These are phyloP conservation scores for Volucella zonaria DNA, from an alignment of 2,888 invertebrate genomes.

Conservation along the genomic window DNA sequence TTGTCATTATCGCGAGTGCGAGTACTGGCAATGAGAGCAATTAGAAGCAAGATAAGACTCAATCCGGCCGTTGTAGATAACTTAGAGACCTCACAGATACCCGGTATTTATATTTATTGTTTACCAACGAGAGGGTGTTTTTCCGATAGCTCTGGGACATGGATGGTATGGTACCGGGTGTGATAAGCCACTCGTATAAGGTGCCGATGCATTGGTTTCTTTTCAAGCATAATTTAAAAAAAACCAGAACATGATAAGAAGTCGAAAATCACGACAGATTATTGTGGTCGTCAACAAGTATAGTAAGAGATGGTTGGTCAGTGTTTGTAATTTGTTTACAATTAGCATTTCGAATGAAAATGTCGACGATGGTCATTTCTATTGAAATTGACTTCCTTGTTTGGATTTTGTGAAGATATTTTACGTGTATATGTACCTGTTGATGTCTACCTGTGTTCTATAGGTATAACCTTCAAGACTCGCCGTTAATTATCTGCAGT, in stretches of 20 bases:
- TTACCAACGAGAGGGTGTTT: constrained; percentile 52
- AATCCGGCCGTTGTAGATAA: not conserved
- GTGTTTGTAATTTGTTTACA: too few species aligned
- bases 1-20: constrained; percentile 7
- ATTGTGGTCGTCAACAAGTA: not conserved
- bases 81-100: constrained; percentile 30
- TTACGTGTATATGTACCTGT: too few species aligned
- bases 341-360: too few species aligned
- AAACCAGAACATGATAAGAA: constrained; percentile 31
- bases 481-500: too few species aligned
- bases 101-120: constrained; percentile 52
- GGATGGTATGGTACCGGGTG: constrained; percentile 50
- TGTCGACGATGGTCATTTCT: too few species aligned
- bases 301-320: too few species aligned
- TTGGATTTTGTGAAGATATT: too few species aligned
- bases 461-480: too few species aligned
- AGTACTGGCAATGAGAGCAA: constrained; percentile 14
- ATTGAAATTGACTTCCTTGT: too few species aligned
- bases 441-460: too few species aligned
- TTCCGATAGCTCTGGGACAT: constrained; percentile 32
- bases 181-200: constrained; percentile 27
- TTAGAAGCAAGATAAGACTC: constrained; percentile 30
- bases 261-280: not conserved
- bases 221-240: constrained; percentile 23
- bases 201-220: constrained; percentile 8